A percentile compares a stretch with the other conserved stretches of the same genome.
Conservation (phyloP, 92 coral and sea anemone species). For the Metridium senile region DNA sequence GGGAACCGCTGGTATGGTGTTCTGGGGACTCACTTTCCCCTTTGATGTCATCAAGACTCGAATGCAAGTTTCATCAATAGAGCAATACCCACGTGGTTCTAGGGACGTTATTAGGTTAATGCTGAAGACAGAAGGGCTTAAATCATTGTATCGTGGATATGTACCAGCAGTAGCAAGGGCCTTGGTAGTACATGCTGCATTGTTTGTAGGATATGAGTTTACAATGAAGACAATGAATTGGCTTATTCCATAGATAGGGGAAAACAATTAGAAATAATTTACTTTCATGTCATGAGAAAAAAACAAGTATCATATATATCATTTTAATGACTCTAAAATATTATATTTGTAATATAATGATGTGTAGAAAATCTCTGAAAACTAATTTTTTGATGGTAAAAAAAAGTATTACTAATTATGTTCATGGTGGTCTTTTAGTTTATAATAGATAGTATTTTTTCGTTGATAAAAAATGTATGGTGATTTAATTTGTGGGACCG, state of each 20-base stretch:
- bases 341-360: no score
- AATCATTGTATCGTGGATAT: slow-evolving; percentile 74
- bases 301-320: no score
- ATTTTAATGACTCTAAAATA: no score
- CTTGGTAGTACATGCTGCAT: slow-evolving; percentile 77
- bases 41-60: slow-evolving; percentile 82
- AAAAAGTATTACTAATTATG: no score
- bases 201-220: slow-evolving; percentile 82
- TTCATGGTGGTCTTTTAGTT: no score
- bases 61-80: slow-evolving; percentile 82
- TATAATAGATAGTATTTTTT: no score
- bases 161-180: slow-evolving; percentile 81
- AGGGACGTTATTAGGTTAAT: slow-evolving; percentile 63
- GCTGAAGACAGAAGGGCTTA: slow-evolving; percentile 62
- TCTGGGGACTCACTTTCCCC: slow-evolving; percentile 78
- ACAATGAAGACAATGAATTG: slow-evolving; percentile 77
- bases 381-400: no score
- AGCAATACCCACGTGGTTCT: slow-evolving; percentile 73
- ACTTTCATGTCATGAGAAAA: no score
- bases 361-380: no score
- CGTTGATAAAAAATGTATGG: no score
- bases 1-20: slow-evolving; percentile 75
- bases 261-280: neutral
- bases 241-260: slow-evolving; percentile 25
- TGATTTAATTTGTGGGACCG: no score